Conservation (phyloP, 2,888 invertebrate species). For the Noctua fimbriata region DNA sequence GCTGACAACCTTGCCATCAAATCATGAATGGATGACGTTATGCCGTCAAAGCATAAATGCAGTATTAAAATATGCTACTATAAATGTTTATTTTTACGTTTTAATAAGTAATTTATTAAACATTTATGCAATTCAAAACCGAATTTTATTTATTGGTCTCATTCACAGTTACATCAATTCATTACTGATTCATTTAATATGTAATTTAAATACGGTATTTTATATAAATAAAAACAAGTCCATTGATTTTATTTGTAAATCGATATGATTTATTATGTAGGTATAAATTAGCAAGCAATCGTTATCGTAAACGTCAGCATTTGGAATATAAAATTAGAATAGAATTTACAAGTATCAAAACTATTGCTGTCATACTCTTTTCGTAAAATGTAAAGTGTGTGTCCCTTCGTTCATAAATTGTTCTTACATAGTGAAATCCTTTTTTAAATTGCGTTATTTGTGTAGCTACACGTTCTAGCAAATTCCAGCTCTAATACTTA, state of each 20-base stretch:
- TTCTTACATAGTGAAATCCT: no score
- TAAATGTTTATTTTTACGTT: neutral
- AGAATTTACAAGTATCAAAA: slow-evolving; percentile 43
- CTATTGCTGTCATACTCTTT: neutral
- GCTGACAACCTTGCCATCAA: neutral
- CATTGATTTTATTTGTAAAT: slow-evolving; percentile 5
- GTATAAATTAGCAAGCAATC: neutral
- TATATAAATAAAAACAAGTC: slow-evolving; percentile 10
- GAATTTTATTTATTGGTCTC: neutral
- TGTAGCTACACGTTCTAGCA: neutral
- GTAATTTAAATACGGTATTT: no score
- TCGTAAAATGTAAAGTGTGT: neutral
- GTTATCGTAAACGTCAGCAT: neutral
- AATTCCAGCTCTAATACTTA: neutral
- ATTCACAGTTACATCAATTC: neutral
- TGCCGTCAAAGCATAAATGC: neutral
- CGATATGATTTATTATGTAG: neutral
- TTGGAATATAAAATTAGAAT: neutral
- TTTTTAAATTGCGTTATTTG: neutral
- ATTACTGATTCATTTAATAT: no score
- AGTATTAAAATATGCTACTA: neutral
- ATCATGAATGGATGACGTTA: neutral
- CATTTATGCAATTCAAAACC: neutral
- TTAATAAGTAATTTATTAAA: neutral
- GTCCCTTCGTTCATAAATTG: neutral